phyloP scores from a whole-genome alignment of 2,888 invertebrate species.

The Macaria notata region DNA sequence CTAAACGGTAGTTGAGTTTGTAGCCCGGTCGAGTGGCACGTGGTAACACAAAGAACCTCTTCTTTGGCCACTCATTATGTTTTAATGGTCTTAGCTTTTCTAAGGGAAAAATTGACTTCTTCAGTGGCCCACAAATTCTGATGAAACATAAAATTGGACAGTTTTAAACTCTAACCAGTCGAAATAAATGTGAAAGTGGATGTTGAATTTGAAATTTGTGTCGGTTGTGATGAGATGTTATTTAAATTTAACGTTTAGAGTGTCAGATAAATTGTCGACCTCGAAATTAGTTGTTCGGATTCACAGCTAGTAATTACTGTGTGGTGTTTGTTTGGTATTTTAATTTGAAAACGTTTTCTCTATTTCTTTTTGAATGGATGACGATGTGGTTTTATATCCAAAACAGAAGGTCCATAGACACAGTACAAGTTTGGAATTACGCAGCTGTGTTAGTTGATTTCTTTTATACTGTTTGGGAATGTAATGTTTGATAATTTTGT shows the following conservation, averaged over 20 bases:
- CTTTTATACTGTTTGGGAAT: no score
- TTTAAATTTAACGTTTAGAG: conserved; percentile 56
- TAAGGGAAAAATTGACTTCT: conserved; percentile 67
- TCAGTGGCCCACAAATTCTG: conserved; percentile 48
- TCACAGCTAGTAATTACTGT: conserved; percentile 70
- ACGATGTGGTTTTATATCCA: conserved; percentile 37
- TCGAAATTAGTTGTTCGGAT: conserved; percentile 72
- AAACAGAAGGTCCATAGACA: conserved; percentile 17
- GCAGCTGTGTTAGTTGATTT: no score
- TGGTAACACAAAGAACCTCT: conserved; percentile 73
- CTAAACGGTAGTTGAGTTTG: conserved; percentile 73
- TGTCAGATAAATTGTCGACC: conserved; percentile 77
- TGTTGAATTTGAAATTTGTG: conserved; percentile 15
- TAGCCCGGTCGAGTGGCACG: conserved; percentile 67
- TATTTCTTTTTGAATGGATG: conserved; percentile 40
- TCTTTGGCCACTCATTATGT: conserved; percentile 77
- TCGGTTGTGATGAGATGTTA: conserved; percentile 23
- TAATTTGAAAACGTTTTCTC: conserved; percentile 55
- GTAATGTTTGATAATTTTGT: no score
- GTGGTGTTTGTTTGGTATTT: conserved; percentile 50
- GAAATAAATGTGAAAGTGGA: conserved; percentile 23
- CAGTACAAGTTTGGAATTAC: no score
- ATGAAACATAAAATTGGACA: conserved; percentile 3
- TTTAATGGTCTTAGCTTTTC: conserved; percentile 74
- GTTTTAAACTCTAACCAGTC: conserved; percentile 35